phyloP scores from a whole-genome alignment of 2,113 vertebrate species.

The Coreoperca whiteheadi region DNA sequence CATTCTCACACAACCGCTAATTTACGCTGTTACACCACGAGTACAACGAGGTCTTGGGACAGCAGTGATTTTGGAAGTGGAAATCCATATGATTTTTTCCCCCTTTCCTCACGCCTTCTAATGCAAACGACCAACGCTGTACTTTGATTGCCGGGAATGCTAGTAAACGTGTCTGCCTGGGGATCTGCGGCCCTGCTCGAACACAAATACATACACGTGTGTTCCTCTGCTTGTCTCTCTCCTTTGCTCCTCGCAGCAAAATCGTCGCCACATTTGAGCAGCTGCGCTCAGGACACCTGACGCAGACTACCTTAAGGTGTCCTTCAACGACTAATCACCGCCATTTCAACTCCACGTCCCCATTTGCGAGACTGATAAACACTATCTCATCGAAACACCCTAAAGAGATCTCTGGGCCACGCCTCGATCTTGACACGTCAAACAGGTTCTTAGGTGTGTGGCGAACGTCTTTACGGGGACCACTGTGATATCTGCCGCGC shows the following conservation, averaged over 20 bases:
- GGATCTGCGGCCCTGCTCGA: neutral
- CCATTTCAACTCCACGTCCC: neutral
- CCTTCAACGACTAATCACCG: neutral
- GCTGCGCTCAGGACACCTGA: constrained; percentile 4
- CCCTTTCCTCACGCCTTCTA: neutral
- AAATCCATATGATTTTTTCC: neutral
- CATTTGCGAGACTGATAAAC: neutral
- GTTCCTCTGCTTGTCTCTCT: constrained; percentile 44
- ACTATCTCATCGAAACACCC: neutral
- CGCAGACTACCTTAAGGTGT: neutral
- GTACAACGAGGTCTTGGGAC: neutral
- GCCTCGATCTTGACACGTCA: neutral
- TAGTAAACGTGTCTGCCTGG: constrained; percentile 14
- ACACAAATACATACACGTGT: constrained; percentile 36
- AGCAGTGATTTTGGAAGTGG: neutral
- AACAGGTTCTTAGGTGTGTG: neutral
- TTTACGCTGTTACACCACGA: neutral
- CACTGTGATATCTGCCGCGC: neutral
- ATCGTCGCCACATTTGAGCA: constrained; percentile 20
- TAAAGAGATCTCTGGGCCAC: neutral
- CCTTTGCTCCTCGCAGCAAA: constrained; percentile 38
- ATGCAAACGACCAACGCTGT: neutral
- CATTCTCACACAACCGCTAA: constrained; percentile 22
- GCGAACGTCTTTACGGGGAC: too few relatives aligned
- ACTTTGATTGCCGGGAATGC: neutral